Evolutionary conservation across 1,140 invertebrate genomes (phyloP).

Genomic region (Branchinecta lynchi): DNA sequence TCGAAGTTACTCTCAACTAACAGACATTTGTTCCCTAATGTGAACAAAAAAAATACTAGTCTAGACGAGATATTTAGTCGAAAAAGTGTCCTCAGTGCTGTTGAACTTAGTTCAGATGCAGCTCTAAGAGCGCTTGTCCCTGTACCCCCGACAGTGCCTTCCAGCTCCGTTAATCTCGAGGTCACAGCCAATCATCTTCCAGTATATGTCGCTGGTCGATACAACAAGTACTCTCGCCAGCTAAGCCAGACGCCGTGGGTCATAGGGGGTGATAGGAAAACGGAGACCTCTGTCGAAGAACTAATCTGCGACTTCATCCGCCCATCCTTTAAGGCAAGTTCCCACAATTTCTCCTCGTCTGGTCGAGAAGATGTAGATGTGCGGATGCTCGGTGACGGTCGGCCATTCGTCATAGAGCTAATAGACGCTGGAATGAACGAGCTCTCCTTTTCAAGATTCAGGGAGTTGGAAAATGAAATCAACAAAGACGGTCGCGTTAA

Average conservation of each 20-base stretch:
- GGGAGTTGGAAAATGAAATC: constrained; percentile 23
- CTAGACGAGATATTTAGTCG: constrained; percentile 34
- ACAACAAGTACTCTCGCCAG: constrained; percentile 69
- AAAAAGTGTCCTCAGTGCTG: constrained; percentile 37
- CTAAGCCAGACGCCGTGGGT: constrained; percentile 91
- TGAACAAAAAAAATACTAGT: constrained; percentile 28
- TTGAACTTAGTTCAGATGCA: constrained; percentile 32
- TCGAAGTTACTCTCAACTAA: constrained; percentile 29
- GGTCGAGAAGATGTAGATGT: constrained; percentile 93
- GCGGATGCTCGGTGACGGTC: constrained; percentile 61
- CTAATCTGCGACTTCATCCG: constrained; percentile 48
- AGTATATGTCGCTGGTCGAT: constrained; percentile 43
- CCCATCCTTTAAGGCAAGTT: constrained; percentile 37
- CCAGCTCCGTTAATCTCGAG: constrained; percentile 25
- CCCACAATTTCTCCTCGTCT: constrained; percentile 56
- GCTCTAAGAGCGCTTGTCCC: constrained; percentile 34
- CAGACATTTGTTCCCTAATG: constrained; percentile 22
- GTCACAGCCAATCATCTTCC: constrained; percentile 22
- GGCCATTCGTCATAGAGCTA: constrained; percentile 73
- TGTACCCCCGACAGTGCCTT: constrained; percentile 34
- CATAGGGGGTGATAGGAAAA: constrained; percentile 57
- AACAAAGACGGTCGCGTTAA: not conserved
- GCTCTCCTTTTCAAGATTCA: constrained; percentile 21
- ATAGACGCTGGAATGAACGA: constrained; percentile 40
- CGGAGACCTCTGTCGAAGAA: constrained; percentile 79